Evolutionary conservation across 2,113 vertebrate genomes (phyloP).

Genomic region (Steatornis caripensis): DNA sequence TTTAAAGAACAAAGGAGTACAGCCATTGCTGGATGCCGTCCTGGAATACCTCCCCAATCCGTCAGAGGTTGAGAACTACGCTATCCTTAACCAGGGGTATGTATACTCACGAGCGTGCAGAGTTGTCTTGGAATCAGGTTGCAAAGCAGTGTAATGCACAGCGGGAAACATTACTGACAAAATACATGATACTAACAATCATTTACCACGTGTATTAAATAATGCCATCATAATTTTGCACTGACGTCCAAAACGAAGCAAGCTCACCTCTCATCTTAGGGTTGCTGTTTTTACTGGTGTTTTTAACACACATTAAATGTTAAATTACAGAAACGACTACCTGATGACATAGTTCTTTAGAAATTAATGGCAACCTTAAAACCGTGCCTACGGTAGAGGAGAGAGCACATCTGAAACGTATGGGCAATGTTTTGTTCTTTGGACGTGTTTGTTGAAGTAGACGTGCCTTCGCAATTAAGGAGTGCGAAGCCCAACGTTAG

Average conservation of each 20-base stretch:
- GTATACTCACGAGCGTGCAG: neutral
- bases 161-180: neutral
- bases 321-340: neutral
- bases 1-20: constrained; percentile 94
- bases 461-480: neutral
- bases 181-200: rapidly evolving
- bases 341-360: neutral
- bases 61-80: constrained; percentile 90
- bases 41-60: constrained; percentile 92
- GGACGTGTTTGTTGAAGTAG: neutral
- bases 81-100: constrained; percentile 83
- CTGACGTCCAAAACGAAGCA: neutral
- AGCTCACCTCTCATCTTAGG: neutral
- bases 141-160: neutral
- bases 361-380: neutral
- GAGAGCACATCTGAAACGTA: neutral
- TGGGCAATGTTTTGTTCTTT: neutral
- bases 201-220: neutral
- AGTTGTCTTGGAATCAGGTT: neutral
- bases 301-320: neutral
- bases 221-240: neutral
- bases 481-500: neutral
- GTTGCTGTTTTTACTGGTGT: neutral
- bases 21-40: constrained; percentile 88
- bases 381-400: neutral